phyloP scores from a whole-genome alignment of 1,140 invertebrate genomes.

The Drosophila kohkoa region DNA sequence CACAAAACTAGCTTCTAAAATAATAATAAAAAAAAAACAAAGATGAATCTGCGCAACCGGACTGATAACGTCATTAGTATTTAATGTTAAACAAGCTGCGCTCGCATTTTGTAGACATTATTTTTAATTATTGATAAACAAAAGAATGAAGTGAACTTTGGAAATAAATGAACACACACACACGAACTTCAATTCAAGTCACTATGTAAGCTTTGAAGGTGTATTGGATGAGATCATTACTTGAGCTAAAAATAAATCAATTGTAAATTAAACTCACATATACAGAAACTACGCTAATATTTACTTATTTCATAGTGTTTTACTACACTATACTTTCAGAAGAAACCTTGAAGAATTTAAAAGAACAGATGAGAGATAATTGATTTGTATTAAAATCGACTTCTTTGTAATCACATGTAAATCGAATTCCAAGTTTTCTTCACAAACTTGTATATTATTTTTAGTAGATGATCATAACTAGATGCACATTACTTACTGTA shows the following conservation, averaged over 20 bases:
- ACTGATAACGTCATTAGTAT: conserved; percentile 36
- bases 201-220: conserved; percentile 20
- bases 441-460: too few relatives aligned
- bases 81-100: conserved; percentile 44
- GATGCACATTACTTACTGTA: too few relatives aligned
- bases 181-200: conserved; percentile 18
- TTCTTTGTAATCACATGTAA: too few relatives aligned
- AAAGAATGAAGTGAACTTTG: conserved; percentile 15
- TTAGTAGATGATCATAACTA: not conserved
- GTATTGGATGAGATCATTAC: conserved; percentile 41
- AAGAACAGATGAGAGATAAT: not conserved
- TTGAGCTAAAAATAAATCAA: conserved; percentile 8
- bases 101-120: conserved; percentile 23
- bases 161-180: conserved; percentile 1
- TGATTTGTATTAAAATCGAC: too few relatives aligned
- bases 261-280: conserved; percentile 5
- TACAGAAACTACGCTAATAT: not conserved
- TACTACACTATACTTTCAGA: too few relatives aligned
- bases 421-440: too few relatives aligned
- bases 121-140: conserved; percentile 33
- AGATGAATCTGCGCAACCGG: not conserved
- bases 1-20: not conserved
- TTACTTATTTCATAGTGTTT: too few relatives aligned
- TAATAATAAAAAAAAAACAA: not conserved
- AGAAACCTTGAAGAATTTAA: not conserved